These are phyloP conservation scores for Drosophila testacea DNA, from an alignment of 2,888 invertebrate genomes.

Conservation along the genomic window DNA sequence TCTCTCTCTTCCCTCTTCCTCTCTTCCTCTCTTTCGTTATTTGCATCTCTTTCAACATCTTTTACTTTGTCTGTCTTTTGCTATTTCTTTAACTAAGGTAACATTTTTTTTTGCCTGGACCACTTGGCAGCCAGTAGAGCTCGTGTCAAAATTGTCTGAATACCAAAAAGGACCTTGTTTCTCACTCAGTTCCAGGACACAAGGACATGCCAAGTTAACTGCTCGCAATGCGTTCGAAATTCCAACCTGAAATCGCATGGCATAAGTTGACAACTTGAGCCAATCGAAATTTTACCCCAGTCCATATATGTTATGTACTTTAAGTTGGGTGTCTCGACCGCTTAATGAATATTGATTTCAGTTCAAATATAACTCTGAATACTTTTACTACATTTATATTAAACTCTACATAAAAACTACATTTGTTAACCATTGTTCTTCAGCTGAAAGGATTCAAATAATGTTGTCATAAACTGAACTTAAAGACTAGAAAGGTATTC, in stretches of 20 bases:
- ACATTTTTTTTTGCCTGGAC: slow-evolving; percentile 15
- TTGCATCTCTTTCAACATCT: neutral
- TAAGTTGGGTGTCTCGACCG: slow-evolving; percentile 1
- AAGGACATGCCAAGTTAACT: slow-evolving; percentile 42
- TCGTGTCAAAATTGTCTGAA: slow-evolving; percentile 58
- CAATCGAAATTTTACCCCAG: slow-evolving; percentile 29
- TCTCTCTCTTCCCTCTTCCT: neutral
- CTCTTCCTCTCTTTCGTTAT: neutral
- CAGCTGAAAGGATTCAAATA: too few relatives aligned
- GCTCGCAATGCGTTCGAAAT: slow-evolving; percentile 60
- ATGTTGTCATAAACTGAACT: too few relatives aligned
- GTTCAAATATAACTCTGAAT: neutral
- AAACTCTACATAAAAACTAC: too few relatives aligned
- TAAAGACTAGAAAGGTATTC: too few relatives aligned
- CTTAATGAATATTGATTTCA: slow-evolving; percentile 4
- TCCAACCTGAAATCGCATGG: slow-evolving; percentile 18
- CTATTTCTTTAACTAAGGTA: slow-evolving; percentile 6
- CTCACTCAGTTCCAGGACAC: neutral
- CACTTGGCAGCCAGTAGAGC: slow-evolving; percentile 17
- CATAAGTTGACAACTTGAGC: slow-evolving; percentile 13
- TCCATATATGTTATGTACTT: neutral
- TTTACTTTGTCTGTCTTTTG: slow-evolving; percentile 2
- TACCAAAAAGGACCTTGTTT: slow-evolving; percentile 35
- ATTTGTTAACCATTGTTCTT: too few relatives aligned
- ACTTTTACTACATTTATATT: too few relatives aligned